Evolutionary conservation across 2,113 vertebrate species (phyloP), one percentile per base, ranked within the genome.

Genomic region (Protobothrops mucrosquamatus): DNA sequence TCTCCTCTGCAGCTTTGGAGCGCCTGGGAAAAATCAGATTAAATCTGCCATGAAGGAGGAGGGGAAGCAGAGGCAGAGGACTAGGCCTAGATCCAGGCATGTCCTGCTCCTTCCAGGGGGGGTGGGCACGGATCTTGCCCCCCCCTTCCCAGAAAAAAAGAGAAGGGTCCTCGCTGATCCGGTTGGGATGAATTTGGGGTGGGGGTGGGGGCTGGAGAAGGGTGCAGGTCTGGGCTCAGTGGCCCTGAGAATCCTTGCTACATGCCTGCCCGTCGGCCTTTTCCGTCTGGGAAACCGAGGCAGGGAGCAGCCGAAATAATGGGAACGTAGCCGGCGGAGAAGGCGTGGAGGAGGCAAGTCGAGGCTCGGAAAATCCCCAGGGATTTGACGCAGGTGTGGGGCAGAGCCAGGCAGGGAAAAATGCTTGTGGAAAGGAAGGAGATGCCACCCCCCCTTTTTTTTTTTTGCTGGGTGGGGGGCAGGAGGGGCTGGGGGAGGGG

Each of bases 341-440:
- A n/a, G 64, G 57, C 34, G 52, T 56, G 64, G 64, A 89, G 64
- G 64, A 89, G 92, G 92, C 88, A 85, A 85, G 92, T 92, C 51
- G 6, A 22, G 92, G 69, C 92, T n/a, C 46, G 88, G 89, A 43
- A 86, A 59, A 61, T 61, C 69, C 88, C 39, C 15, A 24, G 74
- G 55, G 59, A 86, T 61, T 57, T 86, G 10, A 48, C 43, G 6
- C 88, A 54, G 74, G 88, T 86, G 88, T 93, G 92, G 2, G 15
- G 3, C 6, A 6, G n/a, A 20, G 48, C 18, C 43, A 14, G 48
- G 51, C 6, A 29, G 23, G 18, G 48, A 26, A 24, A 0, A 18
- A 11, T 0, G 23, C n/a, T 39, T 22, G 22, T 39, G 43, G 22
- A 18, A 23, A 15, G 15, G 54, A 89, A 59, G 29, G 52, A 52